A percentile compares a stretch with the other conserved stretches of the same genome.
Conservation (phyloP, 2,888 invertebrate genomes). For the Chrysomela aeneicollis region DNA sequence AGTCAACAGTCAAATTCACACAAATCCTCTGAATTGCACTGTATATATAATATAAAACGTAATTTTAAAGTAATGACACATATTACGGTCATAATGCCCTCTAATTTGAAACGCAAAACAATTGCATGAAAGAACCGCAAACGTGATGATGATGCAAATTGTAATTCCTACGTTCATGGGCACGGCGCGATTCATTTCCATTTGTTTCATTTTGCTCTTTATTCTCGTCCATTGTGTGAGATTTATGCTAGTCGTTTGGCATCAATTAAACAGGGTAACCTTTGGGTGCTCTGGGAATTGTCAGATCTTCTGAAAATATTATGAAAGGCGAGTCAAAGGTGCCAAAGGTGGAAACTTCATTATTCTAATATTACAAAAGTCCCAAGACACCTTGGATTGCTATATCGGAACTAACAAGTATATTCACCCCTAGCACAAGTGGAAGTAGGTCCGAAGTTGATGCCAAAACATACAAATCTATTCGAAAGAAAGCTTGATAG, state of each 20-base stretch:
- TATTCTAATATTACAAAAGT: too few species aligned
- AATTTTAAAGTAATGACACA: constrained; percentile 2
- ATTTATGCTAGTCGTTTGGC: background rate
- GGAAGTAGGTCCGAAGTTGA: too few species aligned
- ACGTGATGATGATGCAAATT: constrained; percentile 3
- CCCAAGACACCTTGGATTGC: too few species aligned
- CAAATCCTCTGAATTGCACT: background rate
- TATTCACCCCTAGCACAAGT: too few species aligned
- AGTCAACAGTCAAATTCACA: background rate
- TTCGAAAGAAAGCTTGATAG: too few species aligned
- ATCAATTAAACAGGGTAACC: background rate
- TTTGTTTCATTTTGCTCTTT: background rate
- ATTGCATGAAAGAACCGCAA: constrained; percentile 3
- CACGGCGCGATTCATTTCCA: background rate
- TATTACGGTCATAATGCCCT: background rate
- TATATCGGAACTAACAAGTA: too few species aligned
- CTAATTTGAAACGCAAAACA: constrained; percentile 1
- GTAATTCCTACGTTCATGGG: background rate
- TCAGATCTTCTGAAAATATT: too few species aligned
- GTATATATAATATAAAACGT: background rate
- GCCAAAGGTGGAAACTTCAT: too few species aligned
- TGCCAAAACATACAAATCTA: too few species aligned
- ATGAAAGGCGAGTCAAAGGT: too few species aligned
- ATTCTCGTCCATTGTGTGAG: background rate
- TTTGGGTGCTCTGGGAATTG: background rate